Evolutionary conservation across 2,888 invertebrate species (phyloP).

Genomic region (Anthrax anthrax): DNA sequence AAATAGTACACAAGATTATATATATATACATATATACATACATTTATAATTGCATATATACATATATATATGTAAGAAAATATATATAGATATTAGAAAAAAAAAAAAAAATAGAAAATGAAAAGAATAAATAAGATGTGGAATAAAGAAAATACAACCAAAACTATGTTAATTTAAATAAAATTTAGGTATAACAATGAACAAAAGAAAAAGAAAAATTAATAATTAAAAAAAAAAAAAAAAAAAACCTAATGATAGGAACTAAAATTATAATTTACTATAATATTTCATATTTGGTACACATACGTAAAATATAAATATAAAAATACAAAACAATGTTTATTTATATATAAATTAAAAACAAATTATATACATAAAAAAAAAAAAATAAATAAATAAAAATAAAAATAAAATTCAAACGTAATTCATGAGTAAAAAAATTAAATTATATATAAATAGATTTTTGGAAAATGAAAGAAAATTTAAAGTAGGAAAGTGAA

Average conservation of each 20-base stretch:
- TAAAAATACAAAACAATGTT: slow-evolving; percentile 2
- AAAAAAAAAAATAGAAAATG: slow-evolving; percentile 1
- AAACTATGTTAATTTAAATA: slow-evolving; percentile 1
- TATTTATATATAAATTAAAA: slow-evolving; percentile 7
- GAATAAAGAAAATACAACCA: slow-evolving; percentile 4
- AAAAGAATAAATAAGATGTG: too few species aligned
- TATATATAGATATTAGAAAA: too few species aligned
- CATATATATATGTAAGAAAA: slow-evolving; percentile 5
- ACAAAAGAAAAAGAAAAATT: neutral
- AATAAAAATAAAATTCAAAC: too few species aligned
- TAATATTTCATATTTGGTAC: slow-evolving; percentile 7
- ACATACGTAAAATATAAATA: too few species aligned
- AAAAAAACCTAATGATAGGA: neutral
- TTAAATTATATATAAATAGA: too few species aligned
- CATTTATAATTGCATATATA: slow-evolving; percentile 3
- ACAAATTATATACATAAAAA: slow-evolving; percentile 1
- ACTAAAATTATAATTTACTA: slow-evolving; percentile 4
- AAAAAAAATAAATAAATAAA: too few species aligned
- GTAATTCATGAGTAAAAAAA: too few species aligned
- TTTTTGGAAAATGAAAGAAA: too few species aligned
- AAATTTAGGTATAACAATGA: neutral
- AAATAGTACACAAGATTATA: neutral
- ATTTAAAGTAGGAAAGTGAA: too few species aligned
- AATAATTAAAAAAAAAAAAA: neutral
- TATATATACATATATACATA: neutral